Percentiles rank a stretch among this genome's conserved stretches.
These are phyloP conservation scores for Cheilosia vernalis DNA, from an alignment of 2,888 invertebrate species.

Conservation along the genomic window DNA sequence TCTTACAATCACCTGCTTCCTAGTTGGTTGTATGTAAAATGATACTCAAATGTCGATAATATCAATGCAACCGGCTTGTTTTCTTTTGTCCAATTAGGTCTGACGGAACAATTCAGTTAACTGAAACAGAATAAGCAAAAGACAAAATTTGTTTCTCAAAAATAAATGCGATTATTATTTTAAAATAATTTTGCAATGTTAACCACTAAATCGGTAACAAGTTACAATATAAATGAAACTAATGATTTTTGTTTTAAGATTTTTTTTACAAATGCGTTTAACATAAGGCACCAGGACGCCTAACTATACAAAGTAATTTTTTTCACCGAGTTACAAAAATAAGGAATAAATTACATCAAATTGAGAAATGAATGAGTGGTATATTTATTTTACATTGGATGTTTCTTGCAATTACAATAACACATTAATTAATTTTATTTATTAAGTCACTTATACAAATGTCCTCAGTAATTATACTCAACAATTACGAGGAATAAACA, in stretches of 20 bases:
- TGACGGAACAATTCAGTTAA: neutral
- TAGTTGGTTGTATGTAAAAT: too few relatives aligned
- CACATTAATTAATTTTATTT: constrained; percentile 35
- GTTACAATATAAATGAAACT: constrained; percentile 17
- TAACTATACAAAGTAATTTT: constrained; percentile 1
- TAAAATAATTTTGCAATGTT: constrained; percentile 17
- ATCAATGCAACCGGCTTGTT: too few relatives aligned
- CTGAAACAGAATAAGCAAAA: neutral
- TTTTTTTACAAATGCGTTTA: constrained; percentile 1
- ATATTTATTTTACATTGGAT: constrained; percentile 22
- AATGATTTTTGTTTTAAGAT: neutral
- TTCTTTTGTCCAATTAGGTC: neutral
- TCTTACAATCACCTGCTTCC: too few relatives aligned
- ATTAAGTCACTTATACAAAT: constrained; percentile 62
- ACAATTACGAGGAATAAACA: constrained; percentile 6
- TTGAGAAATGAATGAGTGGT: constrained; percentile 27
- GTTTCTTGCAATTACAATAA: constrained; percentile 18
- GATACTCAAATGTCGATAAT: too few relatives aligned
- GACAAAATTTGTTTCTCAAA: constrained; percentile 8
- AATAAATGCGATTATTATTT: constrained; percentile 33
- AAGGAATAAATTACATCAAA: constrained; percentile 34
- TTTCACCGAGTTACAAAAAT: neutral
- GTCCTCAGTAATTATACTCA: constrained; percentile 3
- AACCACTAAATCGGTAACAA: constrained; percentile 4
- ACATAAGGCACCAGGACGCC: neutral